Conservation (phyloP, 2,888 invertebrate genomes). For the Drosophila peninsularis region DNA sequence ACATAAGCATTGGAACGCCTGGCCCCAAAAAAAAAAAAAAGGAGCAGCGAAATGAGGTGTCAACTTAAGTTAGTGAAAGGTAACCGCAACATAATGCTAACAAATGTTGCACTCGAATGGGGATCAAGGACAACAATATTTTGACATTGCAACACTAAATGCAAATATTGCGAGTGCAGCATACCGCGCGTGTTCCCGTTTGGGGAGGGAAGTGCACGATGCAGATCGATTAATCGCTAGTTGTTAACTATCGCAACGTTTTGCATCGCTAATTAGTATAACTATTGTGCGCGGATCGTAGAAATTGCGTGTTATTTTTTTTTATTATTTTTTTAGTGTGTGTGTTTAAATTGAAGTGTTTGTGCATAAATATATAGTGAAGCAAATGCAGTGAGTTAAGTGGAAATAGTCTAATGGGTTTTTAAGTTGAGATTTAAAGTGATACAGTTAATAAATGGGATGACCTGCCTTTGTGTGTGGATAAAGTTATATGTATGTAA, state of each 20-base stretch:
- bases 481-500: background rate
- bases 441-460: background rate
- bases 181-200: background rate
- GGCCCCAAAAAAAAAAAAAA: conserved; percentile 23
- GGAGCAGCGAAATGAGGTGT: conserved; percentile 74
- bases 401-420: background rate
- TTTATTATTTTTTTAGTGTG: background rate
- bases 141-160: conserved; percentile 65
- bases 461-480: background rate
- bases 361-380: background rate
- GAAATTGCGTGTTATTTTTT: background rate
- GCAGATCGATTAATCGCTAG: conserved; percentile 8
- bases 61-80: conserved; percentile 83
- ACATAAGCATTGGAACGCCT: conserved; percentile 42
- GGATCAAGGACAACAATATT: conserved; percentile 62
- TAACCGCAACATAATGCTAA: conserved; percentile 67
- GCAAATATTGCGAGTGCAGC: conserved; percentile 1
- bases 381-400: background rate
- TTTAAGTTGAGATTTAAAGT: background rate
- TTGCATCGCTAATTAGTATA: conserved; percentile 14
- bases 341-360: background rate
- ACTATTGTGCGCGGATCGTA: background rate
- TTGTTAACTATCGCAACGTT: background rate
- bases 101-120: conserved; percentile 54
- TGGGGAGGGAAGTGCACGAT: background rate